These are phyloP conservation scores for Potorous gilbertii DNA, from an alignment of 2,797 vertebrate species.

Conservation along the genomic window DNA sequence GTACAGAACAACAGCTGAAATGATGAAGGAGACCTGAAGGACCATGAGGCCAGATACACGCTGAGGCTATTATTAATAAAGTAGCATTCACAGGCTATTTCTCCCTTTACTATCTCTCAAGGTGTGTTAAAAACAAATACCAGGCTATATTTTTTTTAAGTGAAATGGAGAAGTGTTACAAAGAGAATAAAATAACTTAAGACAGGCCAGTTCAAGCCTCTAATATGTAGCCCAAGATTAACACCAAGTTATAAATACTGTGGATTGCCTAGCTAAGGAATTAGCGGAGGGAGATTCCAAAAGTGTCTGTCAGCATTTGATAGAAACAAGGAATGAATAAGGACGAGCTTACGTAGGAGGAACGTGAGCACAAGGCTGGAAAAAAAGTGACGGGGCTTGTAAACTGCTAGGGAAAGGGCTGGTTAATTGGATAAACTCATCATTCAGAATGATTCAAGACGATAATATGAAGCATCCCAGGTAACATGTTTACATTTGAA, in stretches of 20 bases:
- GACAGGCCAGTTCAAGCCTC: background rate
- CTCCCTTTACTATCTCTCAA: background rate
- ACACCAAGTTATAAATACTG: background rate
- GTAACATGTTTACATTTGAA: background rate
- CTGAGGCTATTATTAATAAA: background rate
- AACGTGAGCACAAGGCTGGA: background rate
- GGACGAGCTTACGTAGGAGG: background rate
- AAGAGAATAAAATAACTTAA: background rate
- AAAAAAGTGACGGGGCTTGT: background rate
- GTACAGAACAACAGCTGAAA: slow-evolving; percentile 27
- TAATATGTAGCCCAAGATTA: background rate
- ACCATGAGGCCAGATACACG: slow-evolving; percentile 36
- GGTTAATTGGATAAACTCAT: background rate
- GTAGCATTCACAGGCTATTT: background rate
- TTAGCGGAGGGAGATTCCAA: background rate
- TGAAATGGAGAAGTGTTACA: slow-evolving; percentile 16
- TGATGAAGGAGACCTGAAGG: slow-evolving; percentile 32
- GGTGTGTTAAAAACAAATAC: background rate
- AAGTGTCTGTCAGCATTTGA: background rate
- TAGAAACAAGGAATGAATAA: background rate
- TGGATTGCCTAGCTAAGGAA: background rate
- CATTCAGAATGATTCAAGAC: background rate
- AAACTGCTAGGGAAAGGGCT: background rate
- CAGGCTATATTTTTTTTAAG: background rate
- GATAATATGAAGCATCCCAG: background rate